Evolutionary conservation across 2,113 vertebrate species (phyloP).

Genomic region (Misgurnus mizolepis): DNA sequence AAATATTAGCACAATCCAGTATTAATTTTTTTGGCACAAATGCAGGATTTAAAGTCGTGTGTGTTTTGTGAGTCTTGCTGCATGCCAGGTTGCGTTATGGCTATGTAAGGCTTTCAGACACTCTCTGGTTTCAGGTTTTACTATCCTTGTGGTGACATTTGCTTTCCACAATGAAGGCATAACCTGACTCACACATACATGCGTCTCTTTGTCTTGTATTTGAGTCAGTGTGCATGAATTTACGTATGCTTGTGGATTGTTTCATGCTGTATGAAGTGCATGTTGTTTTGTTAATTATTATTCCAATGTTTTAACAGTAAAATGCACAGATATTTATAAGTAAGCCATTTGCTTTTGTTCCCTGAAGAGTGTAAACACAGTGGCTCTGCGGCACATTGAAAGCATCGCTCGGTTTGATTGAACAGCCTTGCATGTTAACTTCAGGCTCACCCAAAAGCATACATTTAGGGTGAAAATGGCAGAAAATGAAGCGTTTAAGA

Average conservation of each 20-base stretch:
- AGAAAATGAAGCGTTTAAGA: no score
- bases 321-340: no score
- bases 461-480: no score
- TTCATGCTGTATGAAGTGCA: background rate
- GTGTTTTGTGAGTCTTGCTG: slow-evolving; percentile 2
- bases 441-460: no score
- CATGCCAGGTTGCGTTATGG: background rate
- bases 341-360: no score
- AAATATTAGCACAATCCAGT: background rate
- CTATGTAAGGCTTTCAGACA: background rate
- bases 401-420: no score
- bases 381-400: no score
- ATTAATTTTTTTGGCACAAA: background rate
- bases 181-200: background rate
- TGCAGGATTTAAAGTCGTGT: background rate
- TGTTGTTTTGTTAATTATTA: background rate
- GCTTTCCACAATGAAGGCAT: background rate
- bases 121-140: slow-evolving; percentile 1
- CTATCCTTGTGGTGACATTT: background rate
- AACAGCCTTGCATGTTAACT: no score
- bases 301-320: background rate
- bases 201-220: background rate
- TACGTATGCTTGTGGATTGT: slow-evolving; percentile 5
- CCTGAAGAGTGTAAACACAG: no score
- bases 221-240: slow-evolving; percentile 1